Evolutionary conservation across 2,113 vertebrate genomes (phyloP).

Genomic region (Gnathonemus echidnorhynchus): DNA sequence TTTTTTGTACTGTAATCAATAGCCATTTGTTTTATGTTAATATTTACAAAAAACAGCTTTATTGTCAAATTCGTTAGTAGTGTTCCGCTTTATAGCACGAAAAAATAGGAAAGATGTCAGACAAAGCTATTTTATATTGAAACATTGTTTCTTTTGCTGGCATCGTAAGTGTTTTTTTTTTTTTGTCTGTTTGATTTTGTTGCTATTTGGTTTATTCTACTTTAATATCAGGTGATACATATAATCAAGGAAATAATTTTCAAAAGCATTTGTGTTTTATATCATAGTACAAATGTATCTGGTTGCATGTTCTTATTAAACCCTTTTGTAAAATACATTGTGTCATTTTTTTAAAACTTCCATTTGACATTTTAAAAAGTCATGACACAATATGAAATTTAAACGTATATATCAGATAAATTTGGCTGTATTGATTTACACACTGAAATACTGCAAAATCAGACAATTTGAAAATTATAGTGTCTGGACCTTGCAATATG

Average conservation of each 20-base stretch:
- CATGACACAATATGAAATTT: not conserved
- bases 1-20: conserved; percentile 84
- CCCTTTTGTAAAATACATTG: conserved; percentile 71
- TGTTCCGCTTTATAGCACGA: conserved; percentile 53
- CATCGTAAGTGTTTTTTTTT: conserved; percentile 56
- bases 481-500: not conserved
- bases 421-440: not conserved
- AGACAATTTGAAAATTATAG: not conserved
- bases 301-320: conserved; percentile 90
- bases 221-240: conserved; percentile 66
- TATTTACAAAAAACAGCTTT: not conserved
- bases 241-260: not conserved
- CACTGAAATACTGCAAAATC: not conserved
- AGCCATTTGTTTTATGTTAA: conserved; percentile 42
- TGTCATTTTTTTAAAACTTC: not conserved
- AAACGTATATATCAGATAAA: not conserved
- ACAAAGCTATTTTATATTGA: conserved; percentile 75
- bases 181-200: conserved; percentile 41
- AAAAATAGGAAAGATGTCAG: conserved; percentile 68
- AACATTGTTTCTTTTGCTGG: conserved; percentile 80
- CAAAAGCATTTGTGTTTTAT: not conserved
- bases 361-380: not conserved
- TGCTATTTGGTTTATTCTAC: conserved; percentile 57
- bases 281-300: conserved; percentile 77
- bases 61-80: conserved; percentile 40